Evolutionary conservation across 2,113 vertebrate genomes (phyloP).

Genomic region (Vireo altiloquus): DNA sequence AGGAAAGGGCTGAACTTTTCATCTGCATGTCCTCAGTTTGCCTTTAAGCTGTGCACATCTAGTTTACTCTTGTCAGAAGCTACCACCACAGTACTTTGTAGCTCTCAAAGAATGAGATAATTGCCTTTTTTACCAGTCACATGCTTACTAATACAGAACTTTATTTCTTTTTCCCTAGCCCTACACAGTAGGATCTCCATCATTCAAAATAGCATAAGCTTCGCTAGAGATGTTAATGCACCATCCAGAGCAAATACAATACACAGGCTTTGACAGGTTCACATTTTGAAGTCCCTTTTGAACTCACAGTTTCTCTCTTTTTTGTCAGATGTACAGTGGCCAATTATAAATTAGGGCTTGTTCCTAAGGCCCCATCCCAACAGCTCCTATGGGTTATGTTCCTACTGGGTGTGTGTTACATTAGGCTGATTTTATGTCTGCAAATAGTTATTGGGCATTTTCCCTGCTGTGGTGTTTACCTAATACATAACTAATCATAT

Average conservation of each 20-base stretch:
- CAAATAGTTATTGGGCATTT: neutral
- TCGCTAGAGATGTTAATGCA: neutral
- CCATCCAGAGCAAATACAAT: conserved; percentile 25
- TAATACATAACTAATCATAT: conserved; percentile 2
- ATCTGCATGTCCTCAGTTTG: conserved; percentile 44
- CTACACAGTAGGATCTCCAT: conserved; percentile 20
- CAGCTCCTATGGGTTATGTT: neutral
- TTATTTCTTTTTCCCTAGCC: neutral
- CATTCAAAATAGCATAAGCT: conserved; percentile 18
- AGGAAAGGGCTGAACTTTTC: conserved; percentile 44
- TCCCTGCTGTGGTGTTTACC: neutral
- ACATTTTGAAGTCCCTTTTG: conserved; percentile 49
- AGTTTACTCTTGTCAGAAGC: conserved; percentile 56
- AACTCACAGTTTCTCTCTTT: neutral
- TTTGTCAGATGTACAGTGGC: neutral
- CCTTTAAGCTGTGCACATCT: conserved; percentile 40
- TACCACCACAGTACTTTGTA: conserved; percentile 31
- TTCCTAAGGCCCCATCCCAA: neutral
- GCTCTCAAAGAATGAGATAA: conserved; percentile 39
- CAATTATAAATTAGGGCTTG: conserved; percentile 1
- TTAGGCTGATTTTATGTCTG: neutral
- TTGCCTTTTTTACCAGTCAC: conserved; percentile 22
- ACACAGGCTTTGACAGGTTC: neutral
- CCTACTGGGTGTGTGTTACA: neutral
- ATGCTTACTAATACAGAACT: conserved; percentile 43